phyloP scores from a whole-genome alignment of 2,797 vertebrate genomes.

The Oceanodroma leucorhoa region DNA sequence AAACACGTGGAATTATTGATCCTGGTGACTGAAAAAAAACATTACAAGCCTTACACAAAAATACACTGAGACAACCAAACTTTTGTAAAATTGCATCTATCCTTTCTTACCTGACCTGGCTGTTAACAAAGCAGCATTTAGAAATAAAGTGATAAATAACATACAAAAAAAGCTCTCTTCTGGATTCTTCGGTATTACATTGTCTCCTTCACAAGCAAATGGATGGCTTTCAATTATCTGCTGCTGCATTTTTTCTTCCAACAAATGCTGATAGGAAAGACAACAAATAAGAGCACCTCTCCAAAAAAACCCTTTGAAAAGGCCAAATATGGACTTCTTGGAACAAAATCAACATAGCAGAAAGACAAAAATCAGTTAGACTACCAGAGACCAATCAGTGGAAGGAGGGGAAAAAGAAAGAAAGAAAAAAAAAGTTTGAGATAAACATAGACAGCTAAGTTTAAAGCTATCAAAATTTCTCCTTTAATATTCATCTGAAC shows the following conservation, averaged over 20 bases:
- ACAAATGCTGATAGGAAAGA: neutral
- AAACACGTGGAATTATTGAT: fast-evolving
- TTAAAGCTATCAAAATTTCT: neutral
- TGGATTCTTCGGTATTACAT: neutral
- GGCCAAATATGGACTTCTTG: neutral
- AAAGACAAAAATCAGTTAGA: neutral
- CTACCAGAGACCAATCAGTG: fast-evolving
- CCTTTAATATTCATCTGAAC: neutral
- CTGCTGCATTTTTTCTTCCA: neutral
- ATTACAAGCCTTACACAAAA: neutral
- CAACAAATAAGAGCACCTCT: neutral
- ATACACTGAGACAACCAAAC: neutral
- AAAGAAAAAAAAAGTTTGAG: neutral
- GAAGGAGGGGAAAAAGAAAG: neutral
- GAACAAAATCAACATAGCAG: neutral
- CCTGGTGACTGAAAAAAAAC: neutral
- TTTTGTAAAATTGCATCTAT: neutral
- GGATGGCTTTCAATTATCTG: neutral
- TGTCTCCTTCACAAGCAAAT: neutral
- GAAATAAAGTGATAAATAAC: neutral
- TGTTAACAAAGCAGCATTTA: neutral
- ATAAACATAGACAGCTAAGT: fast-evolving
- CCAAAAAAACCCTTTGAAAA: neutral
- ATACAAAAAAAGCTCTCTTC: fast-evolving
- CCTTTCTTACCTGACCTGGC: neutral